Conservation (phyloP, 2,797 vertebrate species). For the Neoniphon sammara region DNA sequence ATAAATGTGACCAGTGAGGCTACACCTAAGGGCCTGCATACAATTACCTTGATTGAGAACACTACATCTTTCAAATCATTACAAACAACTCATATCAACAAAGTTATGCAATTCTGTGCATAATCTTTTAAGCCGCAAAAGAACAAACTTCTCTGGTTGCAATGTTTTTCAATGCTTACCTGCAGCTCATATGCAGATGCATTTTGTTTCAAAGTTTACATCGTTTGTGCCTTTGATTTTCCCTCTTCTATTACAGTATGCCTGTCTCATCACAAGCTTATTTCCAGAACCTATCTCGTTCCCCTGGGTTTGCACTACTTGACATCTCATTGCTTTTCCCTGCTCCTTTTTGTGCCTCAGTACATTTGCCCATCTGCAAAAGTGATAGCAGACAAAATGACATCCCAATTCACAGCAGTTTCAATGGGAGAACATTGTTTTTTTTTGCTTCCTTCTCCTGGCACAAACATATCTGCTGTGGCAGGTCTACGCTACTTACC, state of each 20-base stretch:
- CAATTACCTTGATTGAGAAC: conserved; percentile 25
- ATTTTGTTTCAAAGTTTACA: conserved; percentile 48
- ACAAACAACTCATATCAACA: conserved; percentile 30
- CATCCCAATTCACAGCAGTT: conserved; percentile 40
- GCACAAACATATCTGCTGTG: conserved; percentile 27
- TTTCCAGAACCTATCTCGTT: conserved; percentile 57
- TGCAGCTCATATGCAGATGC: conserved; percentile 35
- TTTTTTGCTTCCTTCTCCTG: conserved; percentile 10
- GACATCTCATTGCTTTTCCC: conserved; percentile 59
- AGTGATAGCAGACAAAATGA: conserved; percentile 56
- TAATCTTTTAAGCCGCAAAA: conserved; percentile 32
- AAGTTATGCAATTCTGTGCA: conserved; percentile 29
- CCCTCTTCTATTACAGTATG: conserved; percentile 22
- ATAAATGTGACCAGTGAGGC: conserved; percentile 3
- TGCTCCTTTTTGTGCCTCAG: conserved; percentile 31
- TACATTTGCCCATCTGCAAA: conserved; percentile 46
- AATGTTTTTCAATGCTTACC: conserved; percentile 37
- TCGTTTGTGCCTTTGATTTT: conserved; percentile 26
- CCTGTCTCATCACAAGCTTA: conserved; percentile 53
- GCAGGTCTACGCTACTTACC: conserved; percentile 26
- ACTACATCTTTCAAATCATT: conserved; percentile 32
- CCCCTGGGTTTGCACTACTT: conserved; percentile 55
- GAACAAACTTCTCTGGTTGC: conserved; percentile 47
- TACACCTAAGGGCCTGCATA: conserved; percentile 35
- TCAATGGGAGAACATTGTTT: conserved; percentile 21